A percentile compares a stretch with the other conserved stretches of the same genome.
Conservation (phyloP, 2,888 invertebrate genomes). For the Exocentrus adspersus region DNA sequence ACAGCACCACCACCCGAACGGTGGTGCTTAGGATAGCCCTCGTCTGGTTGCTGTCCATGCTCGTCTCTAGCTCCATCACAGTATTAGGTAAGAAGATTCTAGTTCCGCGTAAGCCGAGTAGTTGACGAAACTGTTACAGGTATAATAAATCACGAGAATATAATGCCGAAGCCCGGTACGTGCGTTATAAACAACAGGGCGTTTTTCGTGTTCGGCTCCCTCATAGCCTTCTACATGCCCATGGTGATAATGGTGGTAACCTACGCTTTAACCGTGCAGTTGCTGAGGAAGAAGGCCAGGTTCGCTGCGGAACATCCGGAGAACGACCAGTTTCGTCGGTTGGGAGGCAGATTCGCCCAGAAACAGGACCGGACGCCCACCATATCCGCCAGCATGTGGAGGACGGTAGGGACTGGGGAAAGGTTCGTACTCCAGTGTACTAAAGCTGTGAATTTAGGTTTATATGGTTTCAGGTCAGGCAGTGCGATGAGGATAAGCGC, state of each 20-base stretch:
- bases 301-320: constrained; percentile 75
- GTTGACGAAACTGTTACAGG: too few species aligned
- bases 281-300: constrained; percentile 82
- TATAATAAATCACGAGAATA: constrained; percentile 78
- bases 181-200: constrained; percentile 87
- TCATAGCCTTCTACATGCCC: constrained; percentile 94
- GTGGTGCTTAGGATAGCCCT: constrained; percentile 89
- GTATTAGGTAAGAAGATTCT: constrained; percentile 83
- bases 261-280: constrained; percentile 88
- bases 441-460: too few species aligned
- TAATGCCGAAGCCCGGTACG: constrained; percentile 79
- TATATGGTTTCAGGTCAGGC: constrained; percentile 37
- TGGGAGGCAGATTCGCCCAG: constrained; percentile 62
- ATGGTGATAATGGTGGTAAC: constrained; percentile 95
- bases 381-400: constrained; percentile 57
- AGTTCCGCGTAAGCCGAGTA: too few species aligned
- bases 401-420: constrained; percentile 61
- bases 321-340: constrained; percentile 67
- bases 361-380: constrained; percentile 56
- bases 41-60: constrained; percentile 91
- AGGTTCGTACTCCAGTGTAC: too few species aligned
- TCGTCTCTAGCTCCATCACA: constrained; percentile 87
- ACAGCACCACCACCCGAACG: constrained; percentile 84
- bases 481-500: constrained; percentile 66
- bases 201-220: constrained; percentile 90